Evolutionary conservation across 1,140 invertebrate species (phyloP), one percentile per base, ranked within the genome.

Genomic region (Homalodisca vitripennis): DNA sequence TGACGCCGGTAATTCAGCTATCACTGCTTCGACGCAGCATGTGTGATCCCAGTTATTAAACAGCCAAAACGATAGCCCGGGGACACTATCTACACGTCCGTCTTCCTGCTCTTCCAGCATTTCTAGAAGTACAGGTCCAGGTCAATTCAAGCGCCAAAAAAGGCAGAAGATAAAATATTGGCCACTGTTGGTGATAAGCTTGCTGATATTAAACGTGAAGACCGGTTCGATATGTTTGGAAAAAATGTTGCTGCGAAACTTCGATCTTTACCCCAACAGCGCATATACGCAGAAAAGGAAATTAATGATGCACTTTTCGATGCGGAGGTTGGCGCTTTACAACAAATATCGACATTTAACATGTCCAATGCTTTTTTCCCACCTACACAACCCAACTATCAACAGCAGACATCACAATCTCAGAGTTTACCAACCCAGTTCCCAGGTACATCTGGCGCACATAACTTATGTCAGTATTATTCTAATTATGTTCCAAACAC

Each of bases 281-380:
- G 57, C 27, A 62, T 62, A 27, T 62, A 62, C 57, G 57, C 57
- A 26, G 57, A 62, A 62, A 62, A 62, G 13, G 24, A 22, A 30
- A 62, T 53, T 62, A 62, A 62, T 62, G 57, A 62, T 62, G 20
- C 57, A 12, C 57, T 62, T 27, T 62, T 62, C 20, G 57, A 62
- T 10, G 57, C 57, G 22, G 57, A 62, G 27, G 57, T 62, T 24
- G 57, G 22, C 27, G 57, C 27, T 62, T 30, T 62, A 30, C 57
- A 62, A 24, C 57, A 62, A 30, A 10, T 10, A 62, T 24, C 27
- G 22, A 30, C 57, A 27, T 62, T 62, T 62, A 62, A 62, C 27
- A 62, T 12, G 51, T 41, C n/a, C n/a, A n/a, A n/a, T n/a, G n/a
- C n/a, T n/a, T n/a, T n/a, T n/a, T n/a, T n/a, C n/a, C n/a, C n/a